phyloP scores from a whole-genome alignment of 1,140 invertebrate species.

The Drosophila melanica region DNA sequence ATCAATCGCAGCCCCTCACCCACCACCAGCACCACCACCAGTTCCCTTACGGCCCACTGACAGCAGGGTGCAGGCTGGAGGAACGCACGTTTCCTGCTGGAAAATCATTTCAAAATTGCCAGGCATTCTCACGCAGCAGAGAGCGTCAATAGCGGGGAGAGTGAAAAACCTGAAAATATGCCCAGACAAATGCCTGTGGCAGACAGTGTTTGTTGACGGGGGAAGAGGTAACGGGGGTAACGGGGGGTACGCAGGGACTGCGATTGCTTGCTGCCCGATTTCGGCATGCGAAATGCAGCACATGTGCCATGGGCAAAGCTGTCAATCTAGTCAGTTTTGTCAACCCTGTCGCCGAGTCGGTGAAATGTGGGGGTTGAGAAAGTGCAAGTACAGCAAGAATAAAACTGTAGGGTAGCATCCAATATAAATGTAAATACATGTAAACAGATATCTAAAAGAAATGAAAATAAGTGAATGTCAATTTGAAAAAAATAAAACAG shows the following conservation, averaged over 20 bases:
- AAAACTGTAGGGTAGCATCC: neutral
- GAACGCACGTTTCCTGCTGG: slow-evolving; percentile 42
- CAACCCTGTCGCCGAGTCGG: slow-evolving; percentile 16
- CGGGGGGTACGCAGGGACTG: neutral
- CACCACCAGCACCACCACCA: slow-evolving; percentile 34
- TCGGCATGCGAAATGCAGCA: slow-evolving; percentile 60
- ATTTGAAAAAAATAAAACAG: too few species aligned
- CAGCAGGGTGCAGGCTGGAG: slow-evolving; percentile 60
- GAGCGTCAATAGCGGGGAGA: slow-evolving; percentile 33
- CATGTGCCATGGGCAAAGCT: neutral
- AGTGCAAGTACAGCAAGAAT: slow-evolving; percentile 19
- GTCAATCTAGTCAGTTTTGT: slow-evolving; percentile 42
- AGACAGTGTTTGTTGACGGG: slow-evolving; percentile 14
- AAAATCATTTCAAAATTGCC: slow-evolving; percentile 35
- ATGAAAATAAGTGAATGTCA: too few species aligned
- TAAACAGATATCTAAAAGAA: too few species aligned
- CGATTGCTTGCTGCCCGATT: slow-evolving; percentile 23
- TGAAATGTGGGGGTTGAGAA: slow-evolving; percentile 27
- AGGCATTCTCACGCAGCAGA: slow-evolving; percentile 10
- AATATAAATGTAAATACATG: too few species aligned
- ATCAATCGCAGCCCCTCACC: slow-evolving; percentile 12
- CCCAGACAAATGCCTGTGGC: slow-evolving; percentile 53
- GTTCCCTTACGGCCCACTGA: slow-evolving; percentile 40
- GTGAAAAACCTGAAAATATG: slow-evolving; percentile 63
- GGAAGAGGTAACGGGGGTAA: slow-evolving; percentile 1